Conservation (phyloP, 2,888 invertebrate species). For the Zaprionus bogoriensis region DNA sequence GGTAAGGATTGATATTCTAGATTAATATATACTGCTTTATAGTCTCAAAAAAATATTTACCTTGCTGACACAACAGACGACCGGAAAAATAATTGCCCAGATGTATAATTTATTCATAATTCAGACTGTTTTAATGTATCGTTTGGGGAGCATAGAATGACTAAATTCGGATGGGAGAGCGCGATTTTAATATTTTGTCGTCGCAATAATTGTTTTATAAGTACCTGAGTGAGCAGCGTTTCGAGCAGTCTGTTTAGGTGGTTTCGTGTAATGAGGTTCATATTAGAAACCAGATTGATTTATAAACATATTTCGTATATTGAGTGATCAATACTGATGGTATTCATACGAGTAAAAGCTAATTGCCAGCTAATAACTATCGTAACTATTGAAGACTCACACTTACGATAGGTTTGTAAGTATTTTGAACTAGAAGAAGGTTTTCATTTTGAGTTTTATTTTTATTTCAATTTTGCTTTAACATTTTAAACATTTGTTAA, state of each 20-base stretch:
- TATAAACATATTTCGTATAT: neutral
- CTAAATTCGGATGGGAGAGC: neutral
- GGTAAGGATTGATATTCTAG: neutral
- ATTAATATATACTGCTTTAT: neutral
- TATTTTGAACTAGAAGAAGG: too few relatives aligned
- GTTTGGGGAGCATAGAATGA: neutral
- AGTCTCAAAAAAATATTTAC: slow-evolving; percentile 2
- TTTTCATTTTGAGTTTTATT: too few relatives aligned
- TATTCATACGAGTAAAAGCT: too few relatives aligned
- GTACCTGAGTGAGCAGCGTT: neutral
- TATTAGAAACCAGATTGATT: neutral
- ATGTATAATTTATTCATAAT: slow-evolving; percentile 6
- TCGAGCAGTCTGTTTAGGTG: neutral
- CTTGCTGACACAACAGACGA: neutral
- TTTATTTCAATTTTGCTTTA: too few relatives aligned
- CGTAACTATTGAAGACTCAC: too few relatives aligned
- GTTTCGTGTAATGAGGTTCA: neutral
- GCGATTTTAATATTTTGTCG: neutral
- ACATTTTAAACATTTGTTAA: too few relatives aligned
- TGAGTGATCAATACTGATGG: too few relatives aligned
- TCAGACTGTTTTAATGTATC: neutral
- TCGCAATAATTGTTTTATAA: slow-evolving; percentile 5
- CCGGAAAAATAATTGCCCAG: neutral
- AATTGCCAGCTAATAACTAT: too few relatives aligned
- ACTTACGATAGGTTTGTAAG: too few relatives aligned